A percentile compares a stretch with the other conserved stretches of the same genome.
These are phyloP conservation scores for Himalopsyche anomala DNA, from an alignment of 2,888 invertebrate species.

Conservation along the genomic window DNA sequence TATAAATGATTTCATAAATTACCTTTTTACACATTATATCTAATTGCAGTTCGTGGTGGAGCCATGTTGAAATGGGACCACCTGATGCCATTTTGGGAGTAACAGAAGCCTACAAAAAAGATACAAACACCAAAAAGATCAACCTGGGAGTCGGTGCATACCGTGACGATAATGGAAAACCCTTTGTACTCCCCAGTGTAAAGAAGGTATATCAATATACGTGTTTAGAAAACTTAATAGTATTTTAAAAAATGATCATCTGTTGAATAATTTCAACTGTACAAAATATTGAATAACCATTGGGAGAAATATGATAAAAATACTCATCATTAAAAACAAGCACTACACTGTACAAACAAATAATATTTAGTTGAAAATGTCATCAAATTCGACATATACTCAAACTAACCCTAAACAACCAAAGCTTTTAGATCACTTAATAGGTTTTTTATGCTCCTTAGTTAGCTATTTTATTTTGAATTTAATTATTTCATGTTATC, in stretches of 20 bases:
- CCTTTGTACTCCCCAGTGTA: conserved; percentile 94
- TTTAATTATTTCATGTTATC: too few species aligned
- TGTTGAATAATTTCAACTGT: neutral
- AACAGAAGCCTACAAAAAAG: conserved; percentile 95
- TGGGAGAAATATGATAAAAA: too few species aligned
- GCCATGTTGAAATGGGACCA: conserved; percentile 95
- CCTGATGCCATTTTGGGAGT: conserved; percentile 99
- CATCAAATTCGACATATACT: too few species aligned
- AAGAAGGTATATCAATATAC: conserved; percentile 75
- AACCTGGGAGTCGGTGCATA: conserved; percentile 98
- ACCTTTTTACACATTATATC: neutral
- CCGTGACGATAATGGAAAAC: conserved; percentile 97
- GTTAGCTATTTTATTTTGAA: too few species aligned
- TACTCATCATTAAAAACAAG: too few species aligned
- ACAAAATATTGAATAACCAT: too few species aligned
- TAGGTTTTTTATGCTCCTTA: too few species aligned
- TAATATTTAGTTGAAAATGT: too few species aligned
- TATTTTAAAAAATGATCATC: neutral
- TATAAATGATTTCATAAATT: too few species aligned
- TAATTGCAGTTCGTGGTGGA: conserved; percentile 86
- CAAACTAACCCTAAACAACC: too few species aligned
- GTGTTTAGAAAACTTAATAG: neutral
- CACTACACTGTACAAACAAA: too few species aligned
- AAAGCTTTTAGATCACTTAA: too few species aligned
- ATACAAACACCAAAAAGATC: conserved; percentile 94